These are phyloP conservation scores for Microctenopoma steveboyesi DNA, from an alignment of 2,797 vertebrate genomes.

Conservation along the genomic window DNA sequence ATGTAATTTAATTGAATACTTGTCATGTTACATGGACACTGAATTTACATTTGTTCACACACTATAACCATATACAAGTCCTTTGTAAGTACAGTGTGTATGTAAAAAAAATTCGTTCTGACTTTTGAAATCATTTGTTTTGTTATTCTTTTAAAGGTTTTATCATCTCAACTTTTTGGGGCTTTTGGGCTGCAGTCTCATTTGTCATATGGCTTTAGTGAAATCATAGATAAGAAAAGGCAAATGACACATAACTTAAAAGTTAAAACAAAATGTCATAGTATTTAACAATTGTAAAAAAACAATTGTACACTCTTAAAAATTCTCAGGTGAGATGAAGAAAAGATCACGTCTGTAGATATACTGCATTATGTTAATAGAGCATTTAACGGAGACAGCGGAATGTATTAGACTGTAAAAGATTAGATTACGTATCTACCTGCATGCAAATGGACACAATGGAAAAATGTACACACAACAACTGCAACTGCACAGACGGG, in stretches of 20 bases:
- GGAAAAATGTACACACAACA: neutral
- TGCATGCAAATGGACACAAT: slow-evolving; percentile 27
- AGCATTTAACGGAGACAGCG: slow-evolving; percentile 5
- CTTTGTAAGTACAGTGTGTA: neutral
- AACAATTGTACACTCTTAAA: slow-evolving; percentile 9
- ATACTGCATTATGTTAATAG: neutral
- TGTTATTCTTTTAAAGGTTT: neutral
- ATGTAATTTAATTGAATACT: neutral
- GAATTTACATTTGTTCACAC: no score
- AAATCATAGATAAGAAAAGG: slow-evolving; percentile 14
- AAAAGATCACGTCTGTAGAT: slow-evolving; percentile 9
- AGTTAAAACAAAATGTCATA: slow-evolving; percentile 23
- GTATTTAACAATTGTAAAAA: slow-evolving; percentile 13
- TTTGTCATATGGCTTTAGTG: neutral
- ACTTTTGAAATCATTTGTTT: neutral
- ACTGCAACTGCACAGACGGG: neutral
- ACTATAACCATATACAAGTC: neutral
- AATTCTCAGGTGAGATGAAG: slow-evolving; percentile 4
- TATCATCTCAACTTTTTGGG: neutral
- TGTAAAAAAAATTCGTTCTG: neutral
- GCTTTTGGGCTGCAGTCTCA: neutral
- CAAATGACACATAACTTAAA: slow-evolving; percentile 7
- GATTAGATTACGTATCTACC: slow-evolving; percentile 19
- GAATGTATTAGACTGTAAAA: slow-evolving; percentile 29
- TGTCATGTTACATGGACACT: no score